Percentiles rank a stretch among this genome's conserved stretches.
Evolutionary conservation across 2,113 vertebrate species (phyloP).

Genomic region (Alectura lathami): DNA sequence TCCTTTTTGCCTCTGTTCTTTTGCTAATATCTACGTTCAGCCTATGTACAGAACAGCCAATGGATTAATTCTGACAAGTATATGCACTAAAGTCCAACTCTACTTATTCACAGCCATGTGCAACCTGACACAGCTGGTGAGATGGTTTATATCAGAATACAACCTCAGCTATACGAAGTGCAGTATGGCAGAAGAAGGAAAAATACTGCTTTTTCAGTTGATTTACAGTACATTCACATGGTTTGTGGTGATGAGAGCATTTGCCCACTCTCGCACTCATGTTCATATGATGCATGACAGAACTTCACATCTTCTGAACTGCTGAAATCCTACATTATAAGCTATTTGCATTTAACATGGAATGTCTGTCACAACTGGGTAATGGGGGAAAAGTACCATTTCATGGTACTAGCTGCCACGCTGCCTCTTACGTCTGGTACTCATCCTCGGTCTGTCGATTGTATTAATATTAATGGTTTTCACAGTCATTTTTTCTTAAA

Average conservation of each 20-base stretch:
- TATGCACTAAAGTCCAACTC: background rate
- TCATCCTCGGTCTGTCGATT: background rate
- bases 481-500: conserved; percentile 45
- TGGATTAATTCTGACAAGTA: background rate
- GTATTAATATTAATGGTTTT: conserved; percentile 38
- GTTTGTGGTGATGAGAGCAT: background rate
- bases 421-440: conserved; percentile 58
- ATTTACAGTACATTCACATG: background rate
- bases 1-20: background rate
- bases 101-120: background rate
- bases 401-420: conserved; percentile 54
- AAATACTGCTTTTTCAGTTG: background rate
- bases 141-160: background rate
- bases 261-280: background rate
- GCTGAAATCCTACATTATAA: background rate
- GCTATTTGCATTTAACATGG: background rate
- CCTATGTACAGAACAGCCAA: background rate
- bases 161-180: background rate
- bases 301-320: background rate
- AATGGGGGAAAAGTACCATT: conserved; percentile 70
- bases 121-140: background rate
- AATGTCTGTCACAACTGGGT: conserved; percentile 10
- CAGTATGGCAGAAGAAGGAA: background rate
- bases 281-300: background rate
- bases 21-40: background rate